Conservation (phyloP, 1,140 invertebrate genomes). For the Euglossa dilemma region DNA sequence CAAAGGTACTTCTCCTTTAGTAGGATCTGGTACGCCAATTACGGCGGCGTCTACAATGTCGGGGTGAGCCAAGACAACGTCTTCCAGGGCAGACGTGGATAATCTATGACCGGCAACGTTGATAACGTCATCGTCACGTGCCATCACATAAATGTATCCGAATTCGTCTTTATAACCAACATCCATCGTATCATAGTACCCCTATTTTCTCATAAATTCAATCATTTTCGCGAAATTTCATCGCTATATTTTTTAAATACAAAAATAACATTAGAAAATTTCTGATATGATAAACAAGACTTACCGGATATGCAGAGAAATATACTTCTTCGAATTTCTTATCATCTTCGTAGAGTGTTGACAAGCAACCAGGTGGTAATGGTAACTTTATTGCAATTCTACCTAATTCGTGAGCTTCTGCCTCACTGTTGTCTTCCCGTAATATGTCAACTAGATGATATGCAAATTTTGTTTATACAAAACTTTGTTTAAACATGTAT, state of each 20-base stretch:
- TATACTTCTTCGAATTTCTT: conserved; percentile 92
- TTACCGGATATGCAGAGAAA: conserved; percentile 91
- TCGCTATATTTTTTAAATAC: not conserved
- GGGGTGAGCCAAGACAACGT: conserved; percentile 92
- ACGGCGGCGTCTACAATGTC: conserved; percentile 93
- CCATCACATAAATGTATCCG: conserved; percentile 94
- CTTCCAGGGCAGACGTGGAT: conserved; percentile 93
- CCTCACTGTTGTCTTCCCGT: conserved; percentile 87
- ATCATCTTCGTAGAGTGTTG: conserved; percentile 91
- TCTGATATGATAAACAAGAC: conserved; percentile 46
- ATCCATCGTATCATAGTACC: conserved; percentile 98
- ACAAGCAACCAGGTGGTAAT: conserved; percentile 93
- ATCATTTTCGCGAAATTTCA: not conserved
- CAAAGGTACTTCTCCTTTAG: conserved; percentile 94
- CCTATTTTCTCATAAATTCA: conserved; percentile 82
- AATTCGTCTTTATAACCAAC: conserved; percentile 92
- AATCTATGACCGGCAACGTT: conserved; percentile 96
- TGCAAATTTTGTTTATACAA: too few species aligned
- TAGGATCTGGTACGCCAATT: conserved; percentile 92
- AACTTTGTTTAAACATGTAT: not conserved
- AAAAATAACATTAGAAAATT: not conserved
- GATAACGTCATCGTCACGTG: conserved; percentile 97
- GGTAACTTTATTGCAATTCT: conserved; percentile 93
- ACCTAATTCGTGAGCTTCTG: conserved; percentile 88
- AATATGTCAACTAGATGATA: conserved; percentile 87